These are phyloP conservation scores for Eurystomus glaucurus DNA, from an alignment of 2,797 vertebrate genomes.

Conservation along the genomic window DNA sequence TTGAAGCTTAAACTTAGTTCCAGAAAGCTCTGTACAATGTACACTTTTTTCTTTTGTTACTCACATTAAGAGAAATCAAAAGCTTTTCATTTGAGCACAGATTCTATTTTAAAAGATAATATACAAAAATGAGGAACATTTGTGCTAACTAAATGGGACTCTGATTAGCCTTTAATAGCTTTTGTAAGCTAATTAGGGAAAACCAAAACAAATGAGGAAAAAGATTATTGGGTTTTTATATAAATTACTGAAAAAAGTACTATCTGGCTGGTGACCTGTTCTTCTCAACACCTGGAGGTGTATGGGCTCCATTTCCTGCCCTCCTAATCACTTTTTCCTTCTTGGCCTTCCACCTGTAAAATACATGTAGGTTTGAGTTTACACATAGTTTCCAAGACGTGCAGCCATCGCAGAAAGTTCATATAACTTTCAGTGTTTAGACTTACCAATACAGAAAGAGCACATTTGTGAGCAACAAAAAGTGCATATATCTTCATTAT, in stretches of 20 bases:
- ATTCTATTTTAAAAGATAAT: not conserved
- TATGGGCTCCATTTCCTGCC: not conserved
- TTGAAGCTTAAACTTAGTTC: not conserved
- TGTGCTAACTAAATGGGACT: not conserved
- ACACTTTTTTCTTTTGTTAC: not conserved
- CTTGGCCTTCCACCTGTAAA: not conserved
- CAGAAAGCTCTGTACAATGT: not conserved
- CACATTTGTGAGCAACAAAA: not conserved
- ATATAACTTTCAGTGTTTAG: not conserved
- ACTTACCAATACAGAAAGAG: not conserved
- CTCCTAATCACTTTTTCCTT: not conserved
- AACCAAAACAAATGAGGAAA: not conserved
- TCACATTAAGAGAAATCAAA: not conserved
- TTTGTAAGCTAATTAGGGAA: not conserved
- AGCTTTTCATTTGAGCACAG: not conserved
- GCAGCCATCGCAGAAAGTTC: not conserved
- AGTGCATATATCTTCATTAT: not conserved
- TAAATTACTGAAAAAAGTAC: not conserved
- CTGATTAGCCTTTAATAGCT: not conserved
- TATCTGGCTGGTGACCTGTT: not conserved
- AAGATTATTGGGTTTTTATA: not conserved
- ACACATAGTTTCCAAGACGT: not conserved
- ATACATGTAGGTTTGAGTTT: not conserved
- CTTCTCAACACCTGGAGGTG: not conserved
- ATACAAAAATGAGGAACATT: not conserved